A percentile compares a stretch with the other conserved stretches of the same genome.
Conservation (phyloP, 2,113 vertebrate species). For the Phoxinus phoxinus region DNA sequence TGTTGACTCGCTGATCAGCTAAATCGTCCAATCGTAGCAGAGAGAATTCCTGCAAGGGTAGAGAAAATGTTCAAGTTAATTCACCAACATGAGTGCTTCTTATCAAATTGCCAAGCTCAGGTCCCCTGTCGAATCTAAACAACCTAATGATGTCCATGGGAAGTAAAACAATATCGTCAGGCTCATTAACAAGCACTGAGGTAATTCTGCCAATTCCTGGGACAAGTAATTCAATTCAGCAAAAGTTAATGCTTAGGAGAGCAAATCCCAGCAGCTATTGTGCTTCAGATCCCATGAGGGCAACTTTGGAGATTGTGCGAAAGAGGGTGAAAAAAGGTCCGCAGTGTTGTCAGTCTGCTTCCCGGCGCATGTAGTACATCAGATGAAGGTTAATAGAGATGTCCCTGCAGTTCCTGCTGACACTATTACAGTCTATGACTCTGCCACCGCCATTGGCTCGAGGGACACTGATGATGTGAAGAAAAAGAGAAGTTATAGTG, state of each 20-base stretch:
- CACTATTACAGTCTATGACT: conserved; percentile 40
- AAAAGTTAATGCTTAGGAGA: conserved; percentile 23
- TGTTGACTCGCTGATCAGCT: conserved; percentile 88
- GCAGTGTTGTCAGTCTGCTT: conserved; percentile 31
- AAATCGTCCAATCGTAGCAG: conserved; percentile 88
- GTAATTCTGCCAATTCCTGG: conserved; percentile 19
- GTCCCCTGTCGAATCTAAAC: conserved; percentile 17
- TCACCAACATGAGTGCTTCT: conserved; percentile 2
- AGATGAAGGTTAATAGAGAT: conserved; percentile 75
- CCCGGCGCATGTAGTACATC: conserved; percentile 52
- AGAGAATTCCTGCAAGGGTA: conserved; percentile 86
- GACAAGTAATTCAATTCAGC: conserved; percentile 13
- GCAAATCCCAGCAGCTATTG: conserved; percentile 35
- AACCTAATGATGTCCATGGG: conserved; percentile 35
- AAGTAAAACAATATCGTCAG: conserved; percentile 33
- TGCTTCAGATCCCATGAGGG: background rate
- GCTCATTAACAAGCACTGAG: conserved; percentile 30
- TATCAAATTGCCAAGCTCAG: background rate
- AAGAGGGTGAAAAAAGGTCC: conserved; percentile 15
- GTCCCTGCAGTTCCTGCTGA: conserved; percentile 57
- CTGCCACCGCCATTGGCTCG: conserved; percentile 45
- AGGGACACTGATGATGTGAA: conserved; percentile 51
- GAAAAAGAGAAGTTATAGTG: background rate
- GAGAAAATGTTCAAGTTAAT: conserved; percentile 42
- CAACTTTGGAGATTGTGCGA: background rate